These are phyloP conservation scores for Catostylus mosaicus DNA, from an alignment of 30 jellyfish, hydroid and myxozoan genomes.

Conservation along the genomic window DNA sequence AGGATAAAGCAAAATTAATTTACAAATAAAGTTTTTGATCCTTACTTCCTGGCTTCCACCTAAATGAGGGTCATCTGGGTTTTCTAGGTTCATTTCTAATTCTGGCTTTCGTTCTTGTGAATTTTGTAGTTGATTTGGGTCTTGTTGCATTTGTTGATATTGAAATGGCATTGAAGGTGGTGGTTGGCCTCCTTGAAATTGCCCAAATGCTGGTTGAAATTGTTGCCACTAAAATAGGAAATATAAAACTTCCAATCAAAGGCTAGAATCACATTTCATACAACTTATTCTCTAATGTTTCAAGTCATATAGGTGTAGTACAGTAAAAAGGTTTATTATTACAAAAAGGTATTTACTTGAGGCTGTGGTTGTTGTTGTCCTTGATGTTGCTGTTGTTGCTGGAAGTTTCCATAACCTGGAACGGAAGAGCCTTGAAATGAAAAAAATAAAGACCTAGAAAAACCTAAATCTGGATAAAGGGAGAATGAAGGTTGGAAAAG, in stretches of 20 bases:
- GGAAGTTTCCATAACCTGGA: conserved; percentile 40
- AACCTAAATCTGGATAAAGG: no score
- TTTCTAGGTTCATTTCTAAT: conserved; percentile 20
- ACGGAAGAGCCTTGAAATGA: background rate
- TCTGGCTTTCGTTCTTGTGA: conserved; percentile 39
- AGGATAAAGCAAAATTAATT: no score
- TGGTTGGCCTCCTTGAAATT: conserved; percentile 41
- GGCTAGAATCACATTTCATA: no score
- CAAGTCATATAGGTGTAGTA: no score
- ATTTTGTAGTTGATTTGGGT: conserved; percentile 29
- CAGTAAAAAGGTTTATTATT: background rate
- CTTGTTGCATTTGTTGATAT: conserved; percentile 55
- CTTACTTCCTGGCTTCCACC: conserved; percentile 10
- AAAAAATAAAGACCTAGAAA: no score
- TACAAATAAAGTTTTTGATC: no score
- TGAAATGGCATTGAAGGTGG: conserved; percentile 47
- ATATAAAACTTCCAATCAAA: no score
- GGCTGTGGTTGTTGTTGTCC: conserved; percentile 33
- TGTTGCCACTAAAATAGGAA: conserved; percentile 50
- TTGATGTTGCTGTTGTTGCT: conserved; percentile 28
- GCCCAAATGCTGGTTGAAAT: conserved; percentile 59
- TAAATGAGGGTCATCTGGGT: conserved; percentile 22
- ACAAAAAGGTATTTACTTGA: conserved; percentile 4
- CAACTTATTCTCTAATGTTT: no score
- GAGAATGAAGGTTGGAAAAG: no score